phyloP scores from a whole-genome alignment of 1,140 invertebrate genomes.

The Andricus grossulariae region DNA sequence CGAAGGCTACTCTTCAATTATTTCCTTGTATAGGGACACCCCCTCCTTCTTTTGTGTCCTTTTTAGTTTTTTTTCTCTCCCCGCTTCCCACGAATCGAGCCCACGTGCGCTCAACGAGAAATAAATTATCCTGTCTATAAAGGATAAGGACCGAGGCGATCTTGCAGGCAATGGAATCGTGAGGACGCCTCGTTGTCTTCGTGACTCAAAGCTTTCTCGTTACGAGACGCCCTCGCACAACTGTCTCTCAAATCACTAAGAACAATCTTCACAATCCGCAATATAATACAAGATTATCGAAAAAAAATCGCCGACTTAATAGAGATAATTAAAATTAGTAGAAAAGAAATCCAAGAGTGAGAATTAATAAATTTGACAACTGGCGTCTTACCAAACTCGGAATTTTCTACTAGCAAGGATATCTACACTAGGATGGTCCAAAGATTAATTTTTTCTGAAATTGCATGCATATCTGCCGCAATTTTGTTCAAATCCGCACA shows the following conservation, averaged over 20 bases:
- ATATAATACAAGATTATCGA: not conserved
- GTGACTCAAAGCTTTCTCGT: constrained; percentile 48
- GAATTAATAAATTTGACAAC: no score
- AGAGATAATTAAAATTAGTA: no score
- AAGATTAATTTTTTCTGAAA: no score
- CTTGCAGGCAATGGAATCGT: constrained; percentile 49
- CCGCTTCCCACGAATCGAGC: constrained; percentile 50
- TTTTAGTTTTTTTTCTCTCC: constrained; percentile 33
- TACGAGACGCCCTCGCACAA: constrained; percentile 47
- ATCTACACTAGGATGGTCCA: no score
- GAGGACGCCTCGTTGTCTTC: constrained; percentile 48
- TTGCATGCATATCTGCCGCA: no score
- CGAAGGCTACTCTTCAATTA: constrained; percentile 1
- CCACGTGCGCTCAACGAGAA: constrained; percentile 45
- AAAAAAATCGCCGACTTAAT: no score
- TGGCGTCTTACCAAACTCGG: no score
- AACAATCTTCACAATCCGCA: not conserved
- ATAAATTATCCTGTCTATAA: constrained; percentile 54
- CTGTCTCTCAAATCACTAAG: constrained; percentile 3
- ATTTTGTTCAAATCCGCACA: no score
- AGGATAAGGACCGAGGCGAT: constrained; percentile 49
- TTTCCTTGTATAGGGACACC: not conserved
- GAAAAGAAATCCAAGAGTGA: no score
- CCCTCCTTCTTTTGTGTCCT: constrained; percentile 14
- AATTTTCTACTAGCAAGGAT: no score